These are phyloP conservation scores for human (Homo sapiens) DNA, from an alignment of 2,113 vertebrate genomes.

Conservation along the genomic window GRCh38 chr4:72309501-72310000, in stretches of 20 bases:
- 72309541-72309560: background rate
- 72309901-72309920: background rate
- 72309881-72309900: background rate
- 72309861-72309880: conserved; percentile 20
- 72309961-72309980: background rate
- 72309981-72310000: background rate
- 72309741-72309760: background rate
- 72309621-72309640: background rate
- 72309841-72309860: background rate
- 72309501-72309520: conserved; percentile 98
- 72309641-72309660: background rate
- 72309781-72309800: background rate
- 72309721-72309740: background rate
- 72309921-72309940: background rate
- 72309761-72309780: background rate
- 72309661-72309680: background rate
- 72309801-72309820: background rate
- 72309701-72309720: background rate
- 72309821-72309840: background rate
- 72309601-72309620: background rate
- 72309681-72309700: background rate
- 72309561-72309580: background rate
- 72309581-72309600: background rate
- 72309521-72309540: conserved; percentile 80
- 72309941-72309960: background rate